Conservation (phyloP, 2,888 invertebrate species). For the Drosophila tripunctata region DNA sequence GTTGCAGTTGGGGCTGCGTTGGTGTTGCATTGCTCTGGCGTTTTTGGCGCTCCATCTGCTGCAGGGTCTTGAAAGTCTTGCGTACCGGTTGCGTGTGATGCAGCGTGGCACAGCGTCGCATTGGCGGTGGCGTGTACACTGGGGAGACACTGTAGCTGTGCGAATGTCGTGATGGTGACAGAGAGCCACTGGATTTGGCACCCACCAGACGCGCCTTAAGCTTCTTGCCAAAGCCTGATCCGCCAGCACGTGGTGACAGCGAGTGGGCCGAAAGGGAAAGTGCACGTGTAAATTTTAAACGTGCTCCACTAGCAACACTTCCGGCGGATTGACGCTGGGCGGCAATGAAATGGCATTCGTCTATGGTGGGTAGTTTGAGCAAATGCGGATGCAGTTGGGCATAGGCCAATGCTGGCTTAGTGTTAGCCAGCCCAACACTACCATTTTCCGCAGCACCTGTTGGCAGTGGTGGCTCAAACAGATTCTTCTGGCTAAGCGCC, state of each 20-base stretch:
- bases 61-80: constrained; percentile 81
- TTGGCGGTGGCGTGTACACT: constrained; percentile 81
- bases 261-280: constrained; percentile 82
- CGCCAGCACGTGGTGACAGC: constrained; percentile 55
- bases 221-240: constrained; percentile 65
- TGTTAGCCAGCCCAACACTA: neutral
- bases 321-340: constrained; percentile 54
- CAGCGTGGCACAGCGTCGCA: constrained; percentile 81
- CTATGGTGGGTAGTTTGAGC: constrained; percentile 82
- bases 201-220: constrained; percentile 69
- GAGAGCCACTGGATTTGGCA: constrained; percentile 72
- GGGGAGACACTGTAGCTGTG: constrained; percentile 79
- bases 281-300: constrained; percentile 78
- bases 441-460: constrained; percentile 40
- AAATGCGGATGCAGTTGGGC: constrained; percentile 80
- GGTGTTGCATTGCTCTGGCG: constrained; percentile 36
- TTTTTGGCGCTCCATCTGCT: constrained; percentile 81
- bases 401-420: constrained; percentile 60
- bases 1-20: constrained; percentile 58
- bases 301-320: constrained; percentile 42
- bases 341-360: constrained; percentile 79
- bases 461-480: constrained; percentile 75
- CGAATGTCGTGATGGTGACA: constrained; percentile 75
- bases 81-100: constrained; percentile 82
- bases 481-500: constrained; percentile 82